Percentiles rank a stretch among this genome's conserved stretches.
Conservation (phyloP, 2,113 vertebrate genomes). For the Cyanoderma ruficeps region DNA sequence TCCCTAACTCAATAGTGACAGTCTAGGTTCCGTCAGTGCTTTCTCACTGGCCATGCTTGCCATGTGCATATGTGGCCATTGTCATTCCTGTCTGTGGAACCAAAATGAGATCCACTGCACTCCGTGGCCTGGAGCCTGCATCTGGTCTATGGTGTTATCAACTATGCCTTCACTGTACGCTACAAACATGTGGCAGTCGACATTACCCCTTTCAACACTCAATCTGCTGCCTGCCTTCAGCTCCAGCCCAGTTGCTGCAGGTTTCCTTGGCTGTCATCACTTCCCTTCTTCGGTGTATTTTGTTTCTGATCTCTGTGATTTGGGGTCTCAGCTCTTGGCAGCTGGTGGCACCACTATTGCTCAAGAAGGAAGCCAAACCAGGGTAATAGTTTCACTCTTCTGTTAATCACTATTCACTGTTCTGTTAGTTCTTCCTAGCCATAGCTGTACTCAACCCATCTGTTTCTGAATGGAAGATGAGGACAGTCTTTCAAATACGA, state of each 20-base stretch:
- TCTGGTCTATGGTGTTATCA: rapidly evolving
- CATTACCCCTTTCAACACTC: background rate
- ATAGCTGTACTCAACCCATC: background rate
- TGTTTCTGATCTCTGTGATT: background rate
- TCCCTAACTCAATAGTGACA: background rate
- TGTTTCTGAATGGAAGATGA: background rate
- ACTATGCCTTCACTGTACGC: rapidly evolving
- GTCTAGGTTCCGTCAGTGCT: background rate
- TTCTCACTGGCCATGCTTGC: background rate
- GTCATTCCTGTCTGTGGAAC: background rate
- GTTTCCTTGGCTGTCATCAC: background rate
- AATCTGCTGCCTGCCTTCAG: background rate
- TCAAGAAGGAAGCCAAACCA: background rate
- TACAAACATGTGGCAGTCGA: background rate
- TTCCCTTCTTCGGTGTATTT: background rate
- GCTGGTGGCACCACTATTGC: background rate
- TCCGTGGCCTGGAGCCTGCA: background rate
- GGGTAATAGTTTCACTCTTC: background rate
- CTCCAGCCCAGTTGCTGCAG: background rate
- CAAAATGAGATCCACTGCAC: background rate
- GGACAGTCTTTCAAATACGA: background rate
- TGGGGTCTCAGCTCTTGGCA: background rate
- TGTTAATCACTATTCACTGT: background rate
- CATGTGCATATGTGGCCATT: rapidly evolving
- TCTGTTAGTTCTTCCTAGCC: background rate